phyloP scores from a whole-genome alignment of 2,888 invertebrate species.

The Trissoscelio sp. region DNA sequence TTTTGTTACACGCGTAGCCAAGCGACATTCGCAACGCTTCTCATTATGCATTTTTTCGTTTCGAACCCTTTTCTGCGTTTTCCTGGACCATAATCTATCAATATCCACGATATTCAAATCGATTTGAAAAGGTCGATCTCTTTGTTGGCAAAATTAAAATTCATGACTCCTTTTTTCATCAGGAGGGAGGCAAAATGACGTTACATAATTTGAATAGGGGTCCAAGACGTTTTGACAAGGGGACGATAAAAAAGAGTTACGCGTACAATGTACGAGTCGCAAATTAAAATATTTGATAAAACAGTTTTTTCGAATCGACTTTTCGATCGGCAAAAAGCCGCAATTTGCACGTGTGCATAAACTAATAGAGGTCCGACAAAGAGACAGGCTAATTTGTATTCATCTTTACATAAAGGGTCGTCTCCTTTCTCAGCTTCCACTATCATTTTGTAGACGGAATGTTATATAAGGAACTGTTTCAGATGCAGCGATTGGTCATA shows the following conservation, averaged over 20 bases:
- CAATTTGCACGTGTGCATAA: slow-evolving; percentile 51
- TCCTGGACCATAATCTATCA: slow-evolving; percentile 66
- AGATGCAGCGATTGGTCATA: slow-evolving; percentile 75
- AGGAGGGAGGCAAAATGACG: slow-evolving; percentile 34
- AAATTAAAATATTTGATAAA: slow-evolving; percentile 37
- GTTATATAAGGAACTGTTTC: slow-evolving; percentile 75
- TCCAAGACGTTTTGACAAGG: slow-evolving; percentile 18
- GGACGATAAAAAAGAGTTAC: slow-evolving; percentile 16
- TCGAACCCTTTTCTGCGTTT: slow-evolving; percentile 63
- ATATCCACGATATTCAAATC: slow-evolving; percentile 70
- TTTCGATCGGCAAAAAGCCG: slow-evolving; percentile 4
- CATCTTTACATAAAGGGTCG: slow-evolving; percentile 30
- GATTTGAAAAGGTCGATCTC: slow-evolving; percentile 53
- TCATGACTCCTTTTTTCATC: slow-evolving; percentile 54
- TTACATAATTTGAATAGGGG: slow-evolving; percentile 48
- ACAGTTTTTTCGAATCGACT: not conserved
- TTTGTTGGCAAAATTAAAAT: slow-evolving; percentile 70
- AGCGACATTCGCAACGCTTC: slow-evolving; percentile 56
- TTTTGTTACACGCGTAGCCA: slow-evolving; percentile 36
- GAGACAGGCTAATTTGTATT: slow-evolving; percentile 45
- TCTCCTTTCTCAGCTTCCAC: slow-evolving; percentile 20
- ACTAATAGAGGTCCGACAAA: slow-evolving; percentile 44
- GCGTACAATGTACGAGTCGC: slow-evolving; percentile 20
- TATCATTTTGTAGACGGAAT: slow-evolving; percentile 39
- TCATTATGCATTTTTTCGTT: slow-evolving; percentile 72